Evolutionary conservation across 2,113 vertebrate genomes (phyloP), one percentile per base, ranked within the genome.

Genomic region (Cryptotis parvus): DNA sequence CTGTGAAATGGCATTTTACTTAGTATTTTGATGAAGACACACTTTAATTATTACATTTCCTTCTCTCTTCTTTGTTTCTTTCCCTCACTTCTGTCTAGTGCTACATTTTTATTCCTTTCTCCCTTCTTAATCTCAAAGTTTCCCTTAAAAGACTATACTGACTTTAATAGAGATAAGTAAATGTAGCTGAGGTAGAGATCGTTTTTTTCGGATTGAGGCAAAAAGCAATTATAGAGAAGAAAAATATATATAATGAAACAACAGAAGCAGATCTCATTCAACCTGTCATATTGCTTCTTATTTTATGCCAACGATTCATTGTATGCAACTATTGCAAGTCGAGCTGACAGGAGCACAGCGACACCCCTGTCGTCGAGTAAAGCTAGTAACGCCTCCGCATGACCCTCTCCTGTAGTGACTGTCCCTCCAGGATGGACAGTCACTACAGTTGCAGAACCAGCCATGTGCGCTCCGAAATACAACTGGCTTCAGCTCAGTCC

Each of bases 291-390:
- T n/a, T n/a, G 29, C 3, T 22, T 68, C 58, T 31, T 29, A 49
- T 33, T 11, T 4, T 1, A 1, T 6, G 27, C 27, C 27, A 27
- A 43, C 22, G 41, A 26, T 16, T 20, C 1, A 3, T 33, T 9
- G 26, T 52, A 8, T 65, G 20, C 12, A 70, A n/a, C 12, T 4
- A 2, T 3, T 24, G 27, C 41, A 31, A 16, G 26, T 10, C 5
- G 31, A 1, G 1, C 6, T 22, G 11, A 9, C 2, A 22, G 3
- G 15, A 26, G 1, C 7, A 29, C 0, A 18, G 2, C 0, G 1
- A 20, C 2, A 11, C 14, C 33, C 0, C 14, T 12, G 9, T 18
- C n/a, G n/a, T n/a, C n/a, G n/a, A n/a, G 4, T n/a, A 2, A 70
- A 24, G 16, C 3, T 58, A 52, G 39, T 31, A 68, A n/a, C 9